phyloP scores from a whole-genome alignment of 2,888 invertebrate species.

The Drosophila fungiperda region DNA sequence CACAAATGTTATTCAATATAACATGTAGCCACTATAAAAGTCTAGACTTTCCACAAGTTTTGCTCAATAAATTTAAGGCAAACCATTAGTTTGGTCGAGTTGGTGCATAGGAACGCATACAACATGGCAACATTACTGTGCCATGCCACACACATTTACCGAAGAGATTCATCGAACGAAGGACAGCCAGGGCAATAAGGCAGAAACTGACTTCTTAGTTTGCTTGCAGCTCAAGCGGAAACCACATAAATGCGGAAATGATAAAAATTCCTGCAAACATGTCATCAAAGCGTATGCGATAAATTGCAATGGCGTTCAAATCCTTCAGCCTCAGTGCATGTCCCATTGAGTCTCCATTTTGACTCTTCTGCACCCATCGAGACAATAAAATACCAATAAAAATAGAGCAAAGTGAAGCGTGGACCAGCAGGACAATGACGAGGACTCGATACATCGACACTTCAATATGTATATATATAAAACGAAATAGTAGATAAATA shows the following conservation, averaged over 20 bases:
- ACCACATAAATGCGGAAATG: constrained; percentile 81
- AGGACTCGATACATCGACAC: constrained; percentile 19
- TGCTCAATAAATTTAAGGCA: constrained; percentile 73
- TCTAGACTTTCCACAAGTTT: constrained; percentile 9
- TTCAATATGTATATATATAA: constrained; percentile 21
- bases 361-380: constrained; percentile 43
- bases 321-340: constrained; percentile 17
- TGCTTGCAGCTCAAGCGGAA: constrained; percentile 75
- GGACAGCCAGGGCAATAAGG: constrained; percentile 61
- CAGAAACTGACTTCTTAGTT: constrained; percentile 76
- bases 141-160: constrained; percentile 15
- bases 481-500: background rate
- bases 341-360: background rate
- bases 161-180: constrained; percentile 1
- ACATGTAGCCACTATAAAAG: no score
- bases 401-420: constrained; percentile 58
- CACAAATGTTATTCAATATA: background rate
- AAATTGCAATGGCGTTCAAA: constrained; percentile 76
- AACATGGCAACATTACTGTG: constrained; percentile 24
- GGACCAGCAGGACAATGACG: constrained; percentile 51
- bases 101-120: constrained; percentile 35
- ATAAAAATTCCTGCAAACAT: constrained; percentile 79
- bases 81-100: constrained; percentile 68
- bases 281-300: constrained; percentile 74
- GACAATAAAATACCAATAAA: constrained; percentile 80